Percentiles rank a stretch among this genome's conserved stretches.
These are phyloP conservation scores for Drosophila lini DNA, from an alignment of 1,140 invertebrate species.

Conservation along the genomic window DNA sequence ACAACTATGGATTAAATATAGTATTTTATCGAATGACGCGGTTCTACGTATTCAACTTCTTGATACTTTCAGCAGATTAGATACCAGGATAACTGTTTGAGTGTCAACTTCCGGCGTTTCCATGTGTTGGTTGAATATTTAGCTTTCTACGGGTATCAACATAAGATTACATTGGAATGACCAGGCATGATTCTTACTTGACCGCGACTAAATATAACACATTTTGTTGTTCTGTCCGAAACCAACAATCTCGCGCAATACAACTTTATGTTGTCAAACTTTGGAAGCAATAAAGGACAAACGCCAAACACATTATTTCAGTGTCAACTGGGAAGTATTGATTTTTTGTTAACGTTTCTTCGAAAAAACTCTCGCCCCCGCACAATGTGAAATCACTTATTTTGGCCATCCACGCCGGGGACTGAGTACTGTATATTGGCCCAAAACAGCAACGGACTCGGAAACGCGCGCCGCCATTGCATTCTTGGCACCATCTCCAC, in stretches of 20 bases:
- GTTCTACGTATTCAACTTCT: neutral
- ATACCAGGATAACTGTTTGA: constrained; percentile 18
- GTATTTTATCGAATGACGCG: neutral
- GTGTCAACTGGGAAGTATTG: constrained; percentile 61
- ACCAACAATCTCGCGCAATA: constrained; percentile 3
- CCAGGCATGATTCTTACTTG: neutral
- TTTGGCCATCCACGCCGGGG: neutral
- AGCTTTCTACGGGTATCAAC: neutral
- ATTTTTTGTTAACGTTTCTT: constrained; percentile 43
- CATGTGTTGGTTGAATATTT: neutral
- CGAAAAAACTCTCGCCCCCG: neutral
- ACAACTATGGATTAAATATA: no score
- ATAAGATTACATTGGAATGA: constrained; percentile 10
- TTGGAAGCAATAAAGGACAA: constrained; percentile 22
- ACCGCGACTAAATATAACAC: constrained; percentile 1
- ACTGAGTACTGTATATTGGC: constrained; percentile 50
- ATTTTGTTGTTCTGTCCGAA: neutral
- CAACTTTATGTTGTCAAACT: neutral
- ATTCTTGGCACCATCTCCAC: constrained; percentile 62
- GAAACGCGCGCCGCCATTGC: constrained; percentile 69
- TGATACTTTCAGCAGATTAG: constrained; percentile 18
- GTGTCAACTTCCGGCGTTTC: constrained; percentile 8
- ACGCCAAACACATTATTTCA: constrained; percentile 43
- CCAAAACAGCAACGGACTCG: constrained; percentile 35
- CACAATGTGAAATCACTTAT: constrained; percentile 16